Evolutionary conservation across 35 echinoderm and acorn worm species (phyloP), one percentile per base, ranked within the genome.

Genomic region (Patiria miniata): DNA sequence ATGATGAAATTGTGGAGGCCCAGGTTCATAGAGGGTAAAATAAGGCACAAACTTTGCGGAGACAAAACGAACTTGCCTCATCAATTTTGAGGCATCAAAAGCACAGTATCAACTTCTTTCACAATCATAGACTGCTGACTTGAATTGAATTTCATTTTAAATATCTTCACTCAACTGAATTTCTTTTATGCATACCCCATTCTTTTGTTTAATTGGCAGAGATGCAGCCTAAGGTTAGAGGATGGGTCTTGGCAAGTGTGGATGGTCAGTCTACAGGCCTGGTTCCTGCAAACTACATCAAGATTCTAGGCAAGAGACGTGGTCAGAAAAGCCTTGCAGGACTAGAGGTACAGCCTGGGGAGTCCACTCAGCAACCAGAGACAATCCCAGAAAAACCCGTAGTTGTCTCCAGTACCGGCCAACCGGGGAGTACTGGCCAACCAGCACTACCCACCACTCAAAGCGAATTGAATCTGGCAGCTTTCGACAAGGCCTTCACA

Each of bases 211-310:
- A 37, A 51, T n/a, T n/a, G n/a, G n/a, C 80, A 99, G 96, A 99
- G 54, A 47, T 95, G 36, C 96, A 99, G 83, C 96, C 96, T 39
- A 94, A 82, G 53, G 86, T 99, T 5, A 65, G 93, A 54, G 96
- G 96, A 21, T 99, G 96, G 96, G 44, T 99, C n/a, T 57, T 99
- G 4, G 96, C 96, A 42, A 92, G 96, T 60, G 87, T 80, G 29
- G 90, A 92, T 79, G 88, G 93, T 19, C 76, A 95, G 59, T 84
- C 61, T 23, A 86, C 87, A 26, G 96, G 96, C 3, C 87, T 94
- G n/a, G 87, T 99, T 57, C 96, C 96, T 33, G 93, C 89, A 44
- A 99, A 99, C 78, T 99, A 99, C 77, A 83, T 99, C 39, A 99
- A 99, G 69, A 85, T 99, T 18, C 87, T 94, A 28, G 96, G 96